Conservation (phyloP, 2,113 vertebrate species). For the Riparia riparia region DNA sequence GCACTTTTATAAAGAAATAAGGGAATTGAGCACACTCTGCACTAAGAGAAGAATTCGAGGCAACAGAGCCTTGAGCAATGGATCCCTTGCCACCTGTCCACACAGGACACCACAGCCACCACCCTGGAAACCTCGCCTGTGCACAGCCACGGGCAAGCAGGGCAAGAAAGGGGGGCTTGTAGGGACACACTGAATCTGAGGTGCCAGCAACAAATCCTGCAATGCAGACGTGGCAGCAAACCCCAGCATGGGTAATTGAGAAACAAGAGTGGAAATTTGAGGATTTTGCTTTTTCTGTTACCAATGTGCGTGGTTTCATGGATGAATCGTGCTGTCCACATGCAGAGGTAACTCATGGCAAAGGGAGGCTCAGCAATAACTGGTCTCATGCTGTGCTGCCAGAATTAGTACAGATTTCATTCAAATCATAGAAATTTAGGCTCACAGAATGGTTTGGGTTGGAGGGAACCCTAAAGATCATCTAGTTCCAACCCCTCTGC, state of each 20-base stretch:
- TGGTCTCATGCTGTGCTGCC: rapidly evolving
- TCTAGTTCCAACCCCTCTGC: background rate
- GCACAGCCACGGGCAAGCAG: background rate
- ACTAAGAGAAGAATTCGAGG: background rate
- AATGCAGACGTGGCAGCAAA: background rate
- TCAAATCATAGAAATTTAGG: background rate
- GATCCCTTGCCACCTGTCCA: background rate
- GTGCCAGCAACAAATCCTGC: background rate
- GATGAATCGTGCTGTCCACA: rapidly evolving
- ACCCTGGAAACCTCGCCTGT: background rate
- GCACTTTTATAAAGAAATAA: background rate
- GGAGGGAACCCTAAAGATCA: background rate
- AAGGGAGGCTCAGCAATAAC: background rate
- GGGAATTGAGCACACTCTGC: background rate
- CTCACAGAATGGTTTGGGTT: background rate
- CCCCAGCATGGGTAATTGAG: rapidly evolving
- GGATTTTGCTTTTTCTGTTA: background rate
- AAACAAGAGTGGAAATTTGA: background rate
- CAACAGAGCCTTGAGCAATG: background rate
- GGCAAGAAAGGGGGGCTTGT: background rate
- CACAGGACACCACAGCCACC: background rate
- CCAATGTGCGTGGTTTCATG: rapidly evolving
- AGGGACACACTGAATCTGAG: background rate
- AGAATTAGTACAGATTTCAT: background rate
- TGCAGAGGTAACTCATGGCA: rapidly evolving